Evolutionary conservation across 2,113 vertebrate genomes (phyloP).

Genomic region (Saguinus imperator): DNA sequence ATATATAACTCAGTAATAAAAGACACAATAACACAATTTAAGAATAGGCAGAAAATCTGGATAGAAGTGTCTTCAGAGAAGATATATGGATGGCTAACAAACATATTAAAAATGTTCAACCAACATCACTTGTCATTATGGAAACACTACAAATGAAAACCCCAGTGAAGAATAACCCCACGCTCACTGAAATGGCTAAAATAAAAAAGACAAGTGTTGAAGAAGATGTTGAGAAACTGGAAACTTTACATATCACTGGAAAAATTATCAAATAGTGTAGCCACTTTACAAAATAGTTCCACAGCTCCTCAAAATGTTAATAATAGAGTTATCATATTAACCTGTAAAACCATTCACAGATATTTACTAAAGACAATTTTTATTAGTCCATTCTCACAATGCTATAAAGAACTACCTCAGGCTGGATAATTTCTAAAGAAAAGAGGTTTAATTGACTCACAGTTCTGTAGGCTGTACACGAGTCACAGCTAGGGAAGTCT

Average conservation of each 20-base stretch:
- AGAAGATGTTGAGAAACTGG: neutral
- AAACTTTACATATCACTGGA: neutral
- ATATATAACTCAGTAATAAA: neutral
- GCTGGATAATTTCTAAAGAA: too few relatives aligned
- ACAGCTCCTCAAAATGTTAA: neutral
- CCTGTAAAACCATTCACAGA: neutral
- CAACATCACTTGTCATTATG: neutral
- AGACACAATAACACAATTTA: neutral
- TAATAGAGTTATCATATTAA: neutral
- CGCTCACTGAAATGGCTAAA: neutral
- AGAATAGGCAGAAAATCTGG: neutral
- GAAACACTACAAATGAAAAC: constrained; percentile 6
- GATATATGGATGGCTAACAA: neutral
- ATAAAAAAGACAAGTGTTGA: neutral
- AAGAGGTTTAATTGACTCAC: too few relatives aligned
- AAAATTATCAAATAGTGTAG: neutral
- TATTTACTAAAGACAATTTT: neutral
- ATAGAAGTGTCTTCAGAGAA: neutral
- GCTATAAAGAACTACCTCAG: too few relatives aligned
- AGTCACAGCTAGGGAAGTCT: too few relatives aligned
- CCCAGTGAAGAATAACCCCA: neutral
- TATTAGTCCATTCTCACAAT: too few relatives aligned
- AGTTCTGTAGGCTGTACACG: too few relatives aligned
- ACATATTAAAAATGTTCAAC: neutral
- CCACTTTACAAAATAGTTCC: neutral